Evolutionary conservation across 2,797 vertebrate species (phyloP), one percentile per base, ranked within the genome.

Genomic region (Ataeniobius toweri): DNA sequence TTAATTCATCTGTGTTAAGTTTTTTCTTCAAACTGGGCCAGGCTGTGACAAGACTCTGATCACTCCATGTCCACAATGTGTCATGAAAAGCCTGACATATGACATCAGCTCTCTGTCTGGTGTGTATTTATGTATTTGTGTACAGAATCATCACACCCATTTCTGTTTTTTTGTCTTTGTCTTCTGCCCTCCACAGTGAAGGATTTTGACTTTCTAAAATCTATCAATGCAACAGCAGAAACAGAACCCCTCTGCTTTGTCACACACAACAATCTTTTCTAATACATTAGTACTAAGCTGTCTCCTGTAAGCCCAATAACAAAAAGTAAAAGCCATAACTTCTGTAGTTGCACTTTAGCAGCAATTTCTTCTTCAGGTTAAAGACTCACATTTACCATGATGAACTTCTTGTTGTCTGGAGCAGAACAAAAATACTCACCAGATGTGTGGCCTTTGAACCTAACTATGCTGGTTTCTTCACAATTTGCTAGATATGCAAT

Each of bases 221-320:
- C 80, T 89, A 83, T 86, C 86, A 89, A 80, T 67, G 79, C 68
- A 65, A 76, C 70, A 77, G 67, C 55, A 70, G 74, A 75, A 82
- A 75, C 78, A 79, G 28, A 84, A 82, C 73, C 26, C 39, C 3
- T 83, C 69, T 72, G 79, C 65, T 61, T 71, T 76, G 61, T 50
- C 71, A 41, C 58, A 69, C 12, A 28, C 9, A 28, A 50, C 48
- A 61, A n/a, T 73, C 67, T 71, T 77, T 72, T 85, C 73, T 77
- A 59, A 75, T 72, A 79, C 83, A 85, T 85, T 80, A 78, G 18
- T 77, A 80, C 81, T 56, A 73, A 80, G 77, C 76, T 61, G 74
- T 83, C 75, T 83, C 78, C 80, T 81, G 76, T 81, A 80, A 82
- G 71, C 85, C 63, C 71, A 22, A 75, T 80, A 24, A 56, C 82